Evolutionary conservation across 2,797 vertebrate species (phyloP), one percentile per base, ranked within the genome.

Genomic region (Galagoides demidoff): DNA sequence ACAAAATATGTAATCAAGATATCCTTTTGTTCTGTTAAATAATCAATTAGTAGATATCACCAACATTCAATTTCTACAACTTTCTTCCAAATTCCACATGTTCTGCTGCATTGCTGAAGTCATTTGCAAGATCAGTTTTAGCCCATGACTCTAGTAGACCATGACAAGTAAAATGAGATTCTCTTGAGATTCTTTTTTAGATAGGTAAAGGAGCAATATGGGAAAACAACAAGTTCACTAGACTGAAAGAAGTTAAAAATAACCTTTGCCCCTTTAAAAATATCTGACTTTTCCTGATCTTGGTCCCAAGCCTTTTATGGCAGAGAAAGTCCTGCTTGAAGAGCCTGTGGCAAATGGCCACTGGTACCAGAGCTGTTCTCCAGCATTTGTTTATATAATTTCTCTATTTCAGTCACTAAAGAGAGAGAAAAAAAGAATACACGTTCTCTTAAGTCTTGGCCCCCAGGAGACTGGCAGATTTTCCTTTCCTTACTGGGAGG

Each of bases 241-340:
- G 84, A 78, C 94, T 77, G 82, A 94, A 96, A 96, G 43, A 95
- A 97, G 97, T 95, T 98, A 90, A 97, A 93, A 90, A 94, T 89
- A 97, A 97, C 76, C 89, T 97, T 97, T 97, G 95, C 96, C 97
- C 95, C 96, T 97, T 97, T 96, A 97, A 98, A 97, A 97, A 97
- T 96, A 98, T 97, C 96, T 96, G 82, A 93, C 95, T 89, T 90
- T 92, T n/a, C 55, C 94, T 31, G 85, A 89, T 39, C 92, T 94
- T 96, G 94, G 70, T 74, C 49, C 43, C 84, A 71, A 92, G 92
- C 95, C 96, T 98, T 98, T 97, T 98, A 98, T 97, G 92, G 92
- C 96, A 43, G 52, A 97, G 94, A 96, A 97, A 96, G 89, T 77
- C 92, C 88, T 95, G 90, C 92, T 96, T 2, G 29, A 73, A 7